phyloP scores from a whole-genome alignment of 2,888 invertebrate genomes.

The Nomada ferruginata region DNA sequence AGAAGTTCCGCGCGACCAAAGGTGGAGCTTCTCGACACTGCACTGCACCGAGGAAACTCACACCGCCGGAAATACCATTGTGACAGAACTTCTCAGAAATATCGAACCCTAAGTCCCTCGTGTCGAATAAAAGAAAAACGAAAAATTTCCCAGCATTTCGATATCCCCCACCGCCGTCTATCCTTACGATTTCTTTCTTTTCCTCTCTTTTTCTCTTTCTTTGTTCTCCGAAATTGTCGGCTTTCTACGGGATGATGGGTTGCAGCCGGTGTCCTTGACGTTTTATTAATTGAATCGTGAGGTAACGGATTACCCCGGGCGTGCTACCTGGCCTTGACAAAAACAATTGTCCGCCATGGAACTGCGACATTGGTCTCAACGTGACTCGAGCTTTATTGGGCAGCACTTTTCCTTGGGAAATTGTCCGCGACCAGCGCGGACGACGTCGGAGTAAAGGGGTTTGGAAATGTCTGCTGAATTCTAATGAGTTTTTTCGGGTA shows the following conservation, averaged over 20 bases:
- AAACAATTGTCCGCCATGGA: conserved; percentile 4
- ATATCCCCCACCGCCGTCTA: neutral
- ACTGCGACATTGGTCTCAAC: neutral
- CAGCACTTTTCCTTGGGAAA: neutral
- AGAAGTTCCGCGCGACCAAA: conserved; percentile 12
- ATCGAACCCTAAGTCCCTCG: conserved; percentile 49
- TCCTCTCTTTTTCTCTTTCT: neutral
- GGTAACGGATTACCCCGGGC: conserved; percentile 19
- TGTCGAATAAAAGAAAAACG: conserved; percentile 1
- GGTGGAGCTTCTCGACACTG: neutral
- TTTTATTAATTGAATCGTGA: conserved; percentile 55
- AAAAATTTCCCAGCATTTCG: conserved; percentile 31
- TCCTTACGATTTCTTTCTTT: neutral
- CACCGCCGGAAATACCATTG: conserved; percentile 31
- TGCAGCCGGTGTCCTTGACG: conserved; percentile 43
- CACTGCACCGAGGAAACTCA: conserved; percentile 29
- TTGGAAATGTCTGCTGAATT: neutral
- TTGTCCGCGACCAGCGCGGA: neutral
- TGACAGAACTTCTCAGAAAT: conserved; percentile 39
- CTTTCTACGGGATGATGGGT: conserved; percentile 1
- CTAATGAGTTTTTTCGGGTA: neutral
- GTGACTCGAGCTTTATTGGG: conserved; percentile 5
- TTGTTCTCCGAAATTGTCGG: neutral
- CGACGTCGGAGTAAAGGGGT: neutral
- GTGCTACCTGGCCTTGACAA: neutral